Evolutionary conservation across 2,888 invertebrate species (phyloP).

Genomic region (Spisula solida): DNA sequence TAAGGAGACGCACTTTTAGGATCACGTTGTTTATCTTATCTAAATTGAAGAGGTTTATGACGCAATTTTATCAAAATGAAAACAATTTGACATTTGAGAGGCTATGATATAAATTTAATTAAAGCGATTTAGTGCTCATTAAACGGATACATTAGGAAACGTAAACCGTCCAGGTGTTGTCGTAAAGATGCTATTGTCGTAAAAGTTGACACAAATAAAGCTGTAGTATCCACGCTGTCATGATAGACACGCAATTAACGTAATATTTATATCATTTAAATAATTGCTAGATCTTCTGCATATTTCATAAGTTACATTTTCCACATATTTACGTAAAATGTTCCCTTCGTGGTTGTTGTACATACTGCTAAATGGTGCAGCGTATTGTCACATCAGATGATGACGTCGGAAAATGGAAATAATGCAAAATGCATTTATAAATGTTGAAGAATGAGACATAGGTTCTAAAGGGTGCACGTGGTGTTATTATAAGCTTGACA

Average conservation of each 20-base stretch:
- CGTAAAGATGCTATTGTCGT: conserved; percentile 29
- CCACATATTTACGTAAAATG: background rate
- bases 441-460: background rate
- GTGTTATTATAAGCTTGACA: background rate
- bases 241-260: conserved; percentile 23
- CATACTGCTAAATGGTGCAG: background rate
- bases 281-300: conserved; percentile 19
- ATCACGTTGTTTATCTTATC: background rate
- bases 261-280: background rate
- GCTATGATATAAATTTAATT: conserved; percentile 11
- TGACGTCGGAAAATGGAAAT: background rate
- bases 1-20: background rate
- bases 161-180: conserved; percentile 35
- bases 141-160: no score
- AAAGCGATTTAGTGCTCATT: conserved; percentile 3
- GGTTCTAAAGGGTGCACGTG: background rate
- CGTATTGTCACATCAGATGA: background rate
- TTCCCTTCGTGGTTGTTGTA: background rate
- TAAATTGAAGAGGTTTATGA: conserved; percentile 17
- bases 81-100: conserved; percentile 15
- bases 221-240: background rate
- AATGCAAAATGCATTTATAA: background rate
- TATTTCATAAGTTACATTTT: background rate
- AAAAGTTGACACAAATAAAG: conserved; percentile 22
- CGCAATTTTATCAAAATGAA: conserved; percentile 24